Evolutionary conservation across 2,888 invertebrate genomes (phyloP).

Genomic region (Carterocephalus palaemon): DNA sequence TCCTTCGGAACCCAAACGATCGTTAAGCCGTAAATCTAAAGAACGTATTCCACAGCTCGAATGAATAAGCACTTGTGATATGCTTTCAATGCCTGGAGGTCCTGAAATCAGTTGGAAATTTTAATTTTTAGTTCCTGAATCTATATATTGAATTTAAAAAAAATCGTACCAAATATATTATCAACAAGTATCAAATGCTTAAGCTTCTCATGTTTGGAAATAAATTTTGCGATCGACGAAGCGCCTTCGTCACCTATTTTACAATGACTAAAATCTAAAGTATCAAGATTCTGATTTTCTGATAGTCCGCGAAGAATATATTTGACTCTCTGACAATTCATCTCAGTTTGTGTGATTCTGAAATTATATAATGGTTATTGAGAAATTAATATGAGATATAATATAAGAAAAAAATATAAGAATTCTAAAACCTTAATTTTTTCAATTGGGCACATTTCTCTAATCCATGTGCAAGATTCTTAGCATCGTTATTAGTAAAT

Average conservation of each 20-base stretch:
- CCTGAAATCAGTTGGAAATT: slow-evolving; percentile 52
- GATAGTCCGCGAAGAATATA: slow-evolving; percentile 64
- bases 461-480: slow-evolving; percentile 62
- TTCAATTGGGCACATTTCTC: slow-evolving; percentile 62
- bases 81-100: slow-evolving; percentile 58
- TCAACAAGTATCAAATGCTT: slow-evolving; percentile 71
- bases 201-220: slow-evolving; percentile 67
- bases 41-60: slow-evolving; percentile 56
- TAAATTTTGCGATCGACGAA: slow-evolving; percentile 78
- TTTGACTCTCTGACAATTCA: slow-evolving; percentile 68
- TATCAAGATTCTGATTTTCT: slow-evolving; percentile 64
- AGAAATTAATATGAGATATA: not conserved
- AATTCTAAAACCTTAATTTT: slow-evolving; percentile 48
- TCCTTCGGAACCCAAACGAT: slow-evolving; percentile 66
- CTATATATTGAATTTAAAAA: too few species aligned
- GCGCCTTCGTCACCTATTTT: slow-evolving; percentile 80
- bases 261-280: slow-evolving; percentile 82
- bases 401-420: not conserved
- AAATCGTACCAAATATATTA: slow-evolving; percentile 77
- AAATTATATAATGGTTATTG: slow-evolving; percentile 27
- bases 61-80: slow-evolving; percentile 65
- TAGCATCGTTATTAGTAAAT: slow-evolving; percentile 72
- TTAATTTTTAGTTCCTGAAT: too few species aligned
- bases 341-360: slow-evolving; percentile 69
- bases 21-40: slow-evolving; percentile 67